These are phyloP conservation scores for Phaetusa simplex DNA, from an alignment of 2,113 vertebrate genomes.

Conservation along the genomic window DNA sequence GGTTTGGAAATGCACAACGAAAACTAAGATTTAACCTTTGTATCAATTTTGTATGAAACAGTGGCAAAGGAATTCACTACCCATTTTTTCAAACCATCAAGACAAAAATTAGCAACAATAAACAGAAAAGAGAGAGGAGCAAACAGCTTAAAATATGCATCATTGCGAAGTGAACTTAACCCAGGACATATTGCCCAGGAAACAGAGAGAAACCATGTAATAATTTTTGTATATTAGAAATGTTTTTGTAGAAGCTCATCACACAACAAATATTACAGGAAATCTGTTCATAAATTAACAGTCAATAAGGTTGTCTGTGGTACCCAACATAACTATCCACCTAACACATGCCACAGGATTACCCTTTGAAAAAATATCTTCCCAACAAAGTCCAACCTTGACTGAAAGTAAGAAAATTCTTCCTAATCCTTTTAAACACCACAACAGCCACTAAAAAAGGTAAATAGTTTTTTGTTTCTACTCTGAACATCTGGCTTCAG, in stretches of 20 bases:
- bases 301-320: not conserved
- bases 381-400: not conserved
- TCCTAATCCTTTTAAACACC: not conserved
- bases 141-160: not conserved
- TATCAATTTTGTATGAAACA: fast-evolving
- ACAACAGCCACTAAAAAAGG: not conserved
- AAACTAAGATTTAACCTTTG: not conserved
- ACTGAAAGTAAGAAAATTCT: not conserved
- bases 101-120: not conserved
- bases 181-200: not conserved
- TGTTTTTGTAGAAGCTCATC: not conserved
- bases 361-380: not conserved
- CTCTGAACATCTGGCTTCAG: not conserved
- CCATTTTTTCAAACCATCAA: not conserved
- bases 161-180: not conserved
- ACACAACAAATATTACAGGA: not conserved
- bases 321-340: not conserved
- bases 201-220: not conserved
- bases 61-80: not conserved
- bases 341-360: not conserved
- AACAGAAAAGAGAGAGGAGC: not conserved
- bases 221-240: not conserved
- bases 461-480: not conserved
- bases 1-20: not conserved
- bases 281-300: not conserved